These are phyloP conservation scores for Nymphicus hollandicus DNA, from an alignment of 2,113 vertebrate genomes.

Conservation along the genomic window DNA sequence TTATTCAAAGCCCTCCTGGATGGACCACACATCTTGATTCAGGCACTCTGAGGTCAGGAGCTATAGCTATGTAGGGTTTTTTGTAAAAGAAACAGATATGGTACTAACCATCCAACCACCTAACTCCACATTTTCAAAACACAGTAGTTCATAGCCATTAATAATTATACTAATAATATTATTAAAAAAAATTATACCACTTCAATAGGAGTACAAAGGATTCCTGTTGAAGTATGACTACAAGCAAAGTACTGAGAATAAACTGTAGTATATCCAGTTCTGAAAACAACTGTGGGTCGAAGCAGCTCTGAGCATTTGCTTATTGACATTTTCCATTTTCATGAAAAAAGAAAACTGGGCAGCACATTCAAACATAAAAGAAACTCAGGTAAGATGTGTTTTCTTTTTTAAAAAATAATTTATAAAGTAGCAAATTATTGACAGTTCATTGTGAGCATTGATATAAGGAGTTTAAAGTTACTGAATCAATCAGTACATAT, in stretches of 20 bases:
- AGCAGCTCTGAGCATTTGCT: conserved; percentile 53
- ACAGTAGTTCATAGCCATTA: conserved; percentile 22
- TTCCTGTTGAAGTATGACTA: neutral
- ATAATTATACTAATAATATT: neutral
- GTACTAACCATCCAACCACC: neutral
- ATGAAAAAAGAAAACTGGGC: conserved; percentile 28
- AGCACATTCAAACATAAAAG: conserved; percentile 51
- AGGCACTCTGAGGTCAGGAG: conserved; percentile 40
- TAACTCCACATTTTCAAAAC: neutral
- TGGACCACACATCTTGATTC: neutral
- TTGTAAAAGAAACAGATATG: neutral
- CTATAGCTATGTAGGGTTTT: neutral
- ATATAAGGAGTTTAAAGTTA: conserved; percentile 62
- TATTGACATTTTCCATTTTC: conserved; percentile 12
- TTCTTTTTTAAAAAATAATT: conserved; percentile 62
- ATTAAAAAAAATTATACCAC: neutral
- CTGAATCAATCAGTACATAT: conserved; percentile 66
- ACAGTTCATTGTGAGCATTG: conserved; percentile 51
- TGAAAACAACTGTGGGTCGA: conserved; percentile 26
- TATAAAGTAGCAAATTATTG: conserved; percentile 59
- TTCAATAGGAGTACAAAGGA: neutral
- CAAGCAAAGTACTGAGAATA: neutral
- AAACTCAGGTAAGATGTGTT: conserved; percentile 44
- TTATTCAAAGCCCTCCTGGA: neutral
- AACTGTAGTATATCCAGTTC: neutral